Evolutionary conservation across 1,140 invertebrate genomes (phyloP).

Genomic region (Sitobion miscanthi): DNA sequence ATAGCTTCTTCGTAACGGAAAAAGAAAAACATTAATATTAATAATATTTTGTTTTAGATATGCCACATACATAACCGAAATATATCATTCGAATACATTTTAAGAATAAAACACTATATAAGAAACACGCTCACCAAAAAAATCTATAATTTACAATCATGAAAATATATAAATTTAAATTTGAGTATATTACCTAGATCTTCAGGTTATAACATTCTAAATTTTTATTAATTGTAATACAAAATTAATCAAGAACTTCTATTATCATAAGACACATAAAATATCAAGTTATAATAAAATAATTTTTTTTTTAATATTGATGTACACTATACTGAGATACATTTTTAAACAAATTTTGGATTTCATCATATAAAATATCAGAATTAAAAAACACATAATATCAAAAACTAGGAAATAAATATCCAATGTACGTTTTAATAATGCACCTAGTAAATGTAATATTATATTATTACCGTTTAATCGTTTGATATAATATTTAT

Average conservation of each 20-base stretch:
- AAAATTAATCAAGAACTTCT: neutral
- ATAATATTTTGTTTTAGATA: constrained; percentile 2
- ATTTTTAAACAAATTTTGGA: neutral
- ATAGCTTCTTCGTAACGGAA: constrained; percentile 1
- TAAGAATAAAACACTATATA: neutral
- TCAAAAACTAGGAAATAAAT: neutral
- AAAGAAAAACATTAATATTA: neutral
- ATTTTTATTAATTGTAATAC: neutral
- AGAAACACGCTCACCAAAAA: neutral
- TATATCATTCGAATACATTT: constrained; percentile 5
- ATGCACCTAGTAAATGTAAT: neutral
- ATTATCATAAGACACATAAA: neutral
- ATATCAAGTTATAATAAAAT: too few relatives aligned
- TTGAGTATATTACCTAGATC: neutral
- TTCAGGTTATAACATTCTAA: neutral
- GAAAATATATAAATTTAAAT: neutral
- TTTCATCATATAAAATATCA: neutral
- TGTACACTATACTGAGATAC: neutral
- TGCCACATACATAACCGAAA: neutral
- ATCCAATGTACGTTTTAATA: neutral
- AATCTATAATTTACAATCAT: neutral
- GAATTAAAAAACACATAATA: neutral
- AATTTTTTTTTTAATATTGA: neutral
- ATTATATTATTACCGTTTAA: neutral
- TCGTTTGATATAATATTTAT: neutral